A percentile compares a stretch with the other conserved stretches of the same genome.
Evolutionary conservation across 2,113 vertebrate genomes (phyloP).

Genomic region (Pitta sordida): DNA sequence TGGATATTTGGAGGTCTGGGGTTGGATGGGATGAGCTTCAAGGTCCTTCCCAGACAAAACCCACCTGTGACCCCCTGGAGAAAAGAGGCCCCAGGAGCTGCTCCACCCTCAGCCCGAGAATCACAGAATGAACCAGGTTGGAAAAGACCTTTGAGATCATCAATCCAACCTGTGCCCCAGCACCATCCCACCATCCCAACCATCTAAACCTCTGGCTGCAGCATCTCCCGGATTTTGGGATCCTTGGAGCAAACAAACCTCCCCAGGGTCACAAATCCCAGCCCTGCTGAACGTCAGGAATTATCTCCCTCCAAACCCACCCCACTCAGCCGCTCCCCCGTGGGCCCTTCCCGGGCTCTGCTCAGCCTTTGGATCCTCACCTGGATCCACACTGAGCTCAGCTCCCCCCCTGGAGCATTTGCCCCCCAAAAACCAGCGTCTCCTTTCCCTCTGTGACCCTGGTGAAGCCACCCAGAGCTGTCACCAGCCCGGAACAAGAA

Average conservation of each 20-base stretch:
- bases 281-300: neutral
- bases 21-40: too few relatives aligned
- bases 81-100: neutral
- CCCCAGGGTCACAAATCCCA: neutral
- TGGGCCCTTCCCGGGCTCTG: too few relatives aligned
- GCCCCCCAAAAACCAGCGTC: fast-evolving
- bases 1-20: too few relatives aligned
- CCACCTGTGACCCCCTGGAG: neutral
- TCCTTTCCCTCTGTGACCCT: neutral
- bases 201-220: neutral
- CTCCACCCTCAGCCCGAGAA: neutral
- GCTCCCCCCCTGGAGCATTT: fast-evolving
- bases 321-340: fast-evolving
- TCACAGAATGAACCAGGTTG: too few relatives aligned
- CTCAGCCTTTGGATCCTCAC: neutral
- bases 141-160: too few relatives aligned
- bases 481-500: neutral
- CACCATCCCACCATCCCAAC: too few relatives aligned
- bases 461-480: neutral
- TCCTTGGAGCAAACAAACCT: neutral
- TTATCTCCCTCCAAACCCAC: neutral
- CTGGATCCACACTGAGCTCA: neutral
- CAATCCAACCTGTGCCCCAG: too few relatives aligned
- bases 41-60: neutral
- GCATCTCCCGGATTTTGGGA: neutral